A percentile compares a stretch with the other conserved stretches of the same genome.
Conservation (phyloP, 64 coral and sea anemone genomes). For the Dendronephthya gigantea region DNA sequence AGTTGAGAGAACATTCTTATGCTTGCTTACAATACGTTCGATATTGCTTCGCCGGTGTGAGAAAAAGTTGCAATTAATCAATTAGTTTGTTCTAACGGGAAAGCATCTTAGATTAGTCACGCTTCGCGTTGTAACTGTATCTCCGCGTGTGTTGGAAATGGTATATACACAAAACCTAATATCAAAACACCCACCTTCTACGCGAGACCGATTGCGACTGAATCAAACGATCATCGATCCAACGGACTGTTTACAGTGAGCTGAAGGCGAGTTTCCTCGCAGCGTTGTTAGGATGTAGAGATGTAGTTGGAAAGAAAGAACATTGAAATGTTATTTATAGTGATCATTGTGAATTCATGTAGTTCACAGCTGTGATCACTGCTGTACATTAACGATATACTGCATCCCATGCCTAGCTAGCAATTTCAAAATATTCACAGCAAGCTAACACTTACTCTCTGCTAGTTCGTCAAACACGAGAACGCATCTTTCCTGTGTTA, state of each 20-base stretch:
- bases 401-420: background rate
- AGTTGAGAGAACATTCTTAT: background rate
- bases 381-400: slow-evolving; percentile 18
- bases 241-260: background rate
- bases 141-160: background rate
- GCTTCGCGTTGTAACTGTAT: slow-evolving; percentile 13
- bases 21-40: background rate
- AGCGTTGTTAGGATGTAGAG: background rate
- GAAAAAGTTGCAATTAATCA: background rate
- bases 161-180: background rate
- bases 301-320: background rate
- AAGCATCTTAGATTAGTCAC: background rate
- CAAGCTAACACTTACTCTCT: background rate
- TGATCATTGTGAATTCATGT: slow-evolving; percentile 2
- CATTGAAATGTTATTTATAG: background rate
- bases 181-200: slow-evolving; percentile 2
- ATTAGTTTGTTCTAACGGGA: background rate
- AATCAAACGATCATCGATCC: background rate
- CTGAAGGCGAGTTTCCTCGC: background rate
- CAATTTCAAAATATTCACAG: background rate
- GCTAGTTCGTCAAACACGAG: background rate
- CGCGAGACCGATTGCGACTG: background rate
- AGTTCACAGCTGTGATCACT: background rate
- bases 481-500: background rate
- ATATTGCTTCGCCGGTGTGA: background rate